These are phyloP conservation scores for Spodoptera picta DNA, from an alignment of 2,888 invertebrate species.

Conservation along the genomic window DNA sequence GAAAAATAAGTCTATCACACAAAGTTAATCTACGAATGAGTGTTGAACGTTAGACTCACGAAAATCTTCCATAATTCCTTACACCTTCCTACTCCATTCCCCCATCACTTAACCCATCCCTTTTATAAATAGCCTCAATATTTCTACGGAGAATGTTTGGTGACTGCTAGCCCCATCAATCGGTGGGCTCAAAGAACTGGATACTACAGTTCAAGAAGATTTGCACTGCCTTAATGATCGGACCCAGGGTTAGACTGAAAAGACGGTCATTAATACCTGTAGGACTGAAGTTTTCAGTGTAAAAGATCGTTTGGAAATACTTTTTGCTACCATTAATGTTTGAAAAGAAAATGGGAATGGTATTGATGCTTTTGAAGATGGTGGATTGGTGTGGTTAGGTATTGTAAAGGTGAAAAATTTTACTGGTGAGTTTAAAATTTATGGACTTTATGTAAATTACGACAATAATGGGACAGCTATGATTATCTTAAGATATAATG, in stretches of 20 bases:
- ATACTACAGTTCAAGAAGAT: slow-evolving; percentile 42
- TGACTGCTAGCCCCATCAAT: slow-evolving; percentile 53
- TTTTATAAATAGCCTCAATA: slow-evolving; percentile 54
- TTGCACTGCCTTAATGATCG: slow-evolving; percentile 48
- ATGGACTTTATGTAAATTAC: no score
- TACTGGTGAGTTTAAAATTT: no score
- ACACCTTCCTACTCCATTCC: neutral
- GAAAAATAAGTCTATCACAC: no score
- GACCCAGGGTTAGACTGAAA: slow-evolving; percentile 24
- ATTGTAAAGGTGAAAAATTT: neutral
- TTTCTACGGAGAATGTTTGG: slow-evolving; percentile 49
- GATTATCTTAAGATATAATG: no score
- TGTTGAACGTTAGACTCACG: no score
- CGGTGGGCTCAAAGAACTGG: slow-evolving; percentile 41
- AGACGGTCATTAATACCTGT: slow-evolving; percentile 45
- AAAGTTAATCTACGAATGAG: no score
- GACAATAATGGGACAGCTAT: no score
- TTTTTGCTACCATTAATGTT: neutral
- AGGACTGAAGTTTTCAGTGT: slow-evolving; percentile 12
- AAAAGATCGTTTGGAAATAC: neutral
- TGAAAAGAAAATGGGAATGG: no score
- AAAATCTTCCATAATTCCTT: no score
- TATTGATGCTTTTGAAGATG: no score
- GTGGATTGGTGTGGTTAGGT: neutral
- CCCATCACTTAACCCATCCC: slow-evolving; percentile 20